These are phyloP conservation scores for Chironomus striatipennis DNA, from an alignment of 1,140 invertebrate genomes.

Conservation along the genomic window DNA sequence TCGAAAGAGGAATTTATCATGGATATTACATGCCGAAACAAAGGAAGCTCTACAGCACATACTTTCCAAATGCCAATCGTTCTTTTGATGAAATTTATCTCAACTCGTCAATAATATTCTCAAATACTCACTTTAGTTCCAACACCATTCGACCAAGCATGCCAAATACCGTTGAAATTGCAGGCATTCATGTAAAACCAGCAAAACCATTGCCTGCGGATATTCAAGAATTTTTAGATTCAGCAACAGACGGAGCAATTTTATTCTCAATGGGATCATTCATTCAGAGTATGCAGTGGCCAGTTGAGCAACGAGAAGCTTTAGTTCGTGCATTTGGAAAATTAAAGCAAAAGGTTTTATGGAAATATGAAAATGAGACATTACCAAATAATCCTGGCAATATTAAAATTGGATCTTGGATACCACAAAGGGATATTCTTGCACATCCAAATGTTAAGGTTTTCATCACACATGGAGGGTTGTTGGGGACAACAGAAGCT, in stretches of 20 bases:
- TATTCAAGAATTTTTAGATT: constrained; percentile 30
- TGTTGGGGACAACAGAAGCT: constrained; percentile 52
- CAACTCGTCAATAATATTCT: constrained; percentile 27
- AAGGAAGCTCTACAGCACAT: constrained; percentile 35
- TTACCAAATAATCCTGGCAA: constrained; percentile 41
- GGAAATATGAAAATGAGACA: constrained; percentile 34
- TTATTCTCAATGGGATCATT: constrained; percentile 33
- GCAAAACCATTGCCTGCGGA: constrained; percentile 33
- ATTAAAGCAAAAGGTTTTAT: constrained; percentile 33
- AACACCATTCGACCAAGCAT: constrained; percentile 27
- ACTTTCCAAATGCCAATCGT: constrained; percentile 33
- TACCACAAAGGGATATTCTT: constrained; percentile 52
- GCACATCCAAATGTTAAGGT: constrained; percentile 54
- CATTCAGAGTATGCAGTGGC: constrained; percentile 28
- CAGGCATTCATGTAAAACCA: constrained; percentile 33
- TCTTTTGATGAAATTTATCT: neutral
- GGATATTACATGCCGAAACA: constrained; percentile 33
- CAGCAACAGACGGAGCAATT: constrained; percentile 33
- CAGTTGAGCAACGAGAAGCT: neutral
- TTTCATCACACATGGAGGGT: constrained; percentile 58
- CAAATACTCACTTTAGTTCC: constrained; percentile 29
- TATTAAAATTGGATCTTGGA: constrained; percentile 48
- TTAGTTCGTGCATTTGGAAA: constrained; percentile 28
- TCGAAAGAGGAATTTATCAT: constrained; percentile 23
- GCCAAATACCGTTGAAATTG: constrained; percentile 35